Conservation (phyloP, 2,797 vertebrate genomes). For the Valencia hispanica region DNA sequence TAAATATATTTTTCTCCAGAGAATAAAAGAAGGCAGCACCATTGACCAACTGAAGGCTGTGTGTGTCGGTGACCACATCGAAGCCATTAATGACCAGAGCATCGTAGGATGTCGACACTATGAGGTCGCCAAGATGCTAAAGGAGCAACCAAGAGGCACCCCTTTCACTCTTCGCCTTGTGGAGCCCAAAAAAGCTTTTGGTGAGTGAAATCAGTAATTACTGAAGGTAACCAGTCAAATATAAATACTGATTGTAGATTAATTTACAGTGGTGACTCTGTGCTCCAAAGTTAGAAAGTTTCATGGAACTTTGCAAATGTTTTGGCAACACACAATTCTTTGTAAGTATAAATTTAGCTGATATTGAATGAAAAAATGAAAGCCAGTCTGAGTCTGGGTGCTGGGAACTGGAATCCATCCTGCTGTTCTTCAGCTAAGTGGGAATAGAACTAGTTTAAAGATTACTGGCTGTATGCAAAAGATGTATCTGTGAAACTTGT, state of each 20-base stretch:
- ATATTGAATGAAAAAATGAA: neutral
- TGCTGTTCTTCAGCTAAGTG: constrained; percentile 9
- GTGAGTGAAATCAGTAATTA: constrained; percentile 76
- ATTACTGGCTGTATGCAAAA: constrained; percentile 5
- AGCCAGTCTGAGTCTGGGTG: neutral
- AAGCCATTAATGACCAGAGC: constrained; percentile 96
- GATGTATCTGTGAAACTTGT: neutral
- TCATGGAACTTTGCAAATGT: neutral
- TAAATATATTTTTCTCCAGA: constrained; percentile 70
- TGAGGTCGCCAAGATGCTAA: constrained; percentile 96
- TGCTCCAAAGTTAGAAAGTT: neutral
- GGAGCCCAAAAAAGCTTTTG: constrained; percentile 95
- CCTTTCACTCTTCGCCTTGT: constrained; percentile 94
- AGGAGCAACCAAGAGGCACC: constrained; percentile 88
- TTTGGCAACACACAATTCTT: neutral
- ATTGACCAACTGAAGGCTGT: constrained; percentile 89
- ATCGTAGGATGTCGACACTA: constrained; percentile 98
- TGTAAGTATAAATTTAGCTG: neutral
- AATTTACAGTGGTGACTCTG: neutral
- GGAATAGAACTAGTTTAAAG: neutral
- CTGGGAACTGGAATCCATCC: neutral
- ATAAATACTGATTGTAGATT: neutral
- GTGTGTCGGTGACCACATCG: constrained; percentile 96
- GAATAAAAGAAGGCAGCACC: constrained; percentile 96
- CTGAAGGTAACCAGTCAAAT: neutral